Base-by-base conservation (phyloP, 2,888 invertebrate genomes). In the Pocota personata region DNA sequence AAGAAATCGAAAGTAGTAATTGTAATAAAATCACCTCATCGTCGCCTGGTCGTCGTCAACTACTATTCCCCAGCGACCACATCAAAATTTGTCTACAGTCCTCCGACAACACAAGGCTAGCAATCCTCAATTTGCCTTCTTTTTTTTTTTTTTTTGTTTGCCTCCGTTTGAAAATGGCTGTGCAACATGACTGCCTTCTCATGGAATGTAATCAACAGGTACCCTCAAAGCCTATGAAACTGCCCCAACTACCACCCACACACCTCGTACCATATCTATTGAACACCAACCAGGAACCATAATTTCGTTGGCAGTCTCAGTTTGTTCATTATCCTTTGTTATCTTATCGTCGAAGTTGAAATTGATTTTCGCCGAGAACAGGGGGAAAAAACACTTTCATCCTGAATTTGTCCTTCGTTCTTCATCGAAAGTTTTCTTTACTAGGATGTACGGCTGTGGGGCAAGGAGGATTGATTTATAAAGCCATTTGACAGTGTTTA, bases 401-500 rank as follows among this genome's bases (percentile, higher is more conserved):
- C 16, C 10, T 12, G 14, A 14, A 43, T 27, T 16, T 10, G 48
- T 66, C 35, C 35, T 21, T 35, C 21, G 37, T 52, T 37, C 8
- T 21, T 46, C 32, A 50, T 73, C 14, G 43, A 64, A 57, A 62
- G 30, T 30, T 73, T 27, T 40, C 12, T 32, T 64, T 55, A 14
- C 21, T 21, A 7, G 24, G 27, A 16, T 1, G 12, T 46, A 7
- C 4, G 48, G 12, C 3, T 14, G 40, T 1, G 24, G 10, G 21
- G 58, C 6, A 16, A 24, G 24, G 14, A 14, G 35, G 52, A 32
- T 50, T 75, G 69, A 76, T 80, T 79, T 84, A 75, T 80, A 80
- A 79, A 79, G 79, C 73, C 69, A 71, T 84, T 80, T 64, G 71
- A 67, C 58, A 64, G 75, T 75, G 79, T 75, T 79, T 75, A 62